These are phyloP conservation scores for Laterallus jamaicensis DNA, from an alignment of 2,113 vertebrate species.

Conservation along the genomic window DNA sequence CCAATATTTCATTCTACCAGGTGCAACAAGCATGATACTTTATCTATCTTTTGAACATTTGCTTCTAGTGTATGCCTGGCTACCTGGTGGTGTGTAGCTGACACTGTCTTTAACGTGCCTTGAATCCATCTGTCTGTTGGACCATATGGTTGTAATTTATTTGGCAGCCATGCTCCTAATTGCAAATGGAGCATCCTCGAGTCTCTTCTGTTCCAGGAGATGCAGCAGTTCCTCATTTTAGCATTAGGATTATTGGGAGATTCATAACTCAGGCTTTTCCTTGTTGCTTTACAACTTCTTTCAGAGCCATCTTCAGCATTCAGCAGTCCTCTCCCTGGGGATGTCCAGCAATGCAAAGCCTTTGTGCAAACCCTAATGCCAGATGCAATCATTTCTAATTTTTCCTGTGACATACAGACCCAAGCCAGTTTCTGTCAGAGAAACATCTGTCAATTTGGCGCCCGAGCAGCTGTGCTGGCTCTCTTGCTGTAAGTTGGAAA, in stretches of 20 bases:
- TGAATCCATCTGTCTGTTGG: conserved; percentile 65
- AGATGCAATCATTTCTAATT: conserved; percentile 1
- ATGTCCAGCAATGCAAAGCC: background rate
- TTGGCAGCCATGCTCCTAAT: conserved; percentile 57
- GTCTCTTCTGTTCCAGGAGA: conserved; percentile 19
- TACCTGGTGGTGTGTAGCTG: conserved; percentile 66
- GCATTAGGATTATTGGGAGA: background rate
- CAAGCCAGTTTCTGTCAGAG: conserved; percentile 38
- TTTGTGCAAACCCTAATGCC: background rate
- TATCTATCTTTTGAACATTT: conserved; percentile 63
- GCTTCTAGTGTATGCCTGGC: conserved; percentile 22
- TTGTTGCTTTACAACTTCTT: background rate
- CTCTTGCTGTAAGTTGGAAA: conserved; percentile 1
- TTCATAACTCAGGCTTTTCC: background rate
- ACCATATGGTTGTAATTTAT: conserved; percentile 63
- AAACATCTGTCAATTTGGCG: conserved; percentile 28
- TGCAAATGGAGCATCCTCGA: conserved; percentile 50
- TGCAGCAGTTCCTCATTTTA: conserved; percentile 5
- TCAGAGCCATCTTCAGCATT: background rate
- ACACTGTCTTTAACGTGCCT: conserved; percentile 62
- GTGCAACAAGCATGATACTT: conserved; percentile 45
- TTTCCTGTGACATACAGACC: conserved; percentile 8
- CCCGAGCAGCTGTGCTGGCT: conserved; percentile 35
- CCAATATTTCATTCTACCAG: conserved; percentile 28
- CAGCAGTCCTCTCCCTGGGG: background rate